These are phyloP conservation scores for Tetropium fuscum DNA, from an alignment of 2,888 invertebrate species.

Conservation along the genomic window DNA sequence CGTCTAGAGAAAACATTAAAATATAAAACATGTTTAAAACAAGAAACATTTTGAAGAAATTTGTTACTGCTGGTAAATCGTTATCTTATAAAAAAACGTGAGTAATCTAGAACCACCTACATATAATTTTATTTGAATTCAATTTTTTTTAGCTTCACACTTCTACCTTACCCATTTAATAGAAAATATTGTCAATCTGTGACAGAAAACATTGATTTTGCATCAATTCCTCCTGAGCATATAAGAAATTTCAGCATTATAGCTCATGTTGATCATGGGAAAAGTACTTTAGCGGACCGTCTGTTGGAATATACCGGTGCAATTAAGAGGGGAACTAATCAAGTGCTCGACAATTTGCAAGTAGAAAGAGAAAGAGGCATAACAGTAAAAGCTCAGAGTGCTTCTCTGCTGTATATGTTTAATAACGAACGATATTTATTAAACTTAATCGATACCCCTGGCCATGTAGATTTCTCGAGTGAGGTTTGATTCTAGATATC, in stretches of 20 bases:
- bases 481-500: constrained; percentile 76
- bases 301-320: constrained; percentile 93
- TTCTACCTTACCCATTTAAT: not conserved
- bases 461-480: constrained; percentile 97
- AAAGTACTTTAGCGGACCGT: constrained; percentile 96
- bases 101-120: too few species aligned
- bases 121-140: too few species aligned
- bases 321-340: constrained; percentile 75
- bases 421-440: constrained; percentile 81
- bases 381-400: constrained; percentile 98
- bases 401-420: constrained; percentile 83
- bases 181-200: constrained; percentile 1
- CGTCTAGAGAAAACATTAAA: too few species aligned
- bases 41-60: too few species aligned
- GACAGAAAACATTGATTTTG: constrained; percentile 40
- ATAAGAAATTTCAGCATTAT: constrained; percentile 97
- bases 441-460: constrained; percentile 97
- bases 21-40: too few species aligned
- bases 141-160: too few species aligned
- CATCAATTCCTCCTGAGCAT: constrained; percentile 65
- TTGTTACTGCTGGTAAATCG: too few species aligned
- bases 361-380: constrained; percentile 97
- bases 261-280: constrained; percentile 99
- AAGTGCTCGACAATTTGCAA: constrained; percentile 83
- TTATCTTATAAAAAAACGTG: too few species aligned